phyloP scores from a whole-genome alignment of 2,797 vertebrate species.

The Dermochelys coriacea region DNA sequence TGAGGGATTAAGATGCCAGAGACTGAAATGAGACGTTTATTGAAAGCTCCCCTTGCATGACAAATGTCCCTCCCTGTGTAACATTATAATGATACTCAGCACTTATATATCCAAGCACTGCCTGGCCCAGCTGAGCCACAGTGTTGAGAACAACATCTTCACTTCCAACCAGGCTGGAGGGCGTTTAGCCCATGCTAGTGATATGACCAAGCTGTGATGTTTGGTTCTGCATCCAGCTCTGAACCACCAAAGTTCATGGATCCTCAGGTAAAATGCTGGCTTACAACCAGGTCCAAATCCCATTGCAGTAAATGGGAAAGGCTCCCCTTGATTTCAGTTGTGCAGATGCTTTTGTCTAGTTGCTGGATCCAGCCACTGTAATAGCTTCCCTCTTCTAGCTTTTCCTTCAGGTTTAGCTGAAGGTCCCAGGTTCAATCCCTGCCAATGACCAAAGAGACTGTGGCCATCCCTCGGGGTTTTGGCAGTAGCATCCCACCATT shows the following conservation, averaged over 20 bases:
- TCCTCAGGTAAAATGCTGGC: not conserved
- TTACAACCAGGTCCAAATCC: not conserved
- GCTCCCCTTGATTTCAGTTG: not conserved
- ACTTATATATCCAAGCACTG: not conserved
- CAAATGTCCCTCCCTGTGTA: not conserved
- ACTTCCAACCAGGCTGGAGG: not conserved
- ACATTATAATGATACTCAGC: not conserved
- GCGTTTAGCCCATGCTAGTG: not conserved
- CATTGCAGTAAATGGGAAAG: not conserved
- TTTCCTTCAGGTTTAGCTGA: not conserved
- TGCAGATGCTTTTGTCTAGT: not conserved
- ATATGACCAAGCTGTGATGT: not conserved
- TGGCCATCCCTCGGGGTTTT: not conserved
- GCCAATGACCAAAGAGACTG: not conserved
- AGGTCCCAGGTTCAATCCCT: not conserved
- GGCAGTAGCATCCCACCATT: not conserved
- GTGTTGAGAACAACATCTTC: not conserved
- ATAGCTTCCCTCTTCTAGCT: not conserved
- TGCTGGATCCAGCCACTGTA: not conserved
- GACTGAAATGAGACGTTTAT: not conserved
- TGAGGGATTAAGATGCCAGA: not conserved
- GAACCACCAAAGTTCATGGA: not conserved
- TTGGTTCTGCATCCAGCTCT: not conserved
- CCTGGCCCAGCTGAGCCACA: not conserved
- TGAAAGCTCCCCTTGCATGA: not conserved